Conservation (phyloP, 2,113 vertebrate species). For the Lampris megalopsis region DNA sequence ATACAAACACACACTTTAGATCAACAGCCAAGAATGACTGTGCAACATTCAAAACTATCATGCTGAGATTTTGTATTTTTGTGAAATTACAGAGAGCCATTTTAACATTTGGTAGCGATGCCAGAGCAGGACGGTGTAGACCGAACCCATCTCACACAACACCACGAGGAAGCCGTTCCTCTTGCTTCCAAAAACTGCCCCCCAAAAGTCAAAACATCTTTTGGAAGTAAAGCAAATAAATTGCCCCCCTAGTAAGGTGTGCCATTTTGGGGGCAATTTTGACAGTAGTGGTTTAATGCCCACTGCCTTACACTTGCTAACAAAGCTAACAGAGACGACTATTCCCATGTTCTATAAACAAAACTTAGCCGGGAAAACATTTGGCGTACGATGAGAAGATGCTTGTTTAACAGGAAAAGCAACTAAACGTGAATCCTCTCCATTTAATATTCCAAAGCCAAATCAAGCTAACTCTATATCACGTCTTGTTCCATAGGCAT, state of each 20-base stretch:
- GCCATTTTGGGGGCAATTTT: background rate
- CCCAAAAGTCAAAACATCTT: too few species aligned
- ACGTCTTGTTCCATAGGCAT: background rate
- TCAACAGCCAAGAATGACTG: background rate
- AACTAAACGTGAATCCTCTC: background rate
- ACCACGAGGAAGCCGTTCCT: too few species aligned
- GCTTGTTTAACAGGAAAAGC: too few species aligned
- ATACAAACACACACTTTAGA: background rate
- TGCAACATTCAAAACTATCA: constrained; percentile 4
- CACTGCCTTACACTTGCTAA: constrained; percentile 6
- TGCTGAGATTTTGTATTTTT: background rate
- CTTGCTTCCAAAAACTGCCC: too few species aligned
- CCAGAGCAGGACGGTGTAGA: constrained; percentile 12
- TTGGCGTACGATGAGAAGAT: background rate
- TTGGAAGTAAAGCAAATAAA: too few species aligned
- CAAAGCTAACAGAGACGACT: constrained; percentile 2
- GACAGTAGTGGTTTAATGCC: constrained; percentile 27
- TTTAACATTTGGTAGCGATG: background rate
- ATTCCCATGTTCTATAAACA: background rate
- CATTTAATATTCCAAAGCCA: background rate
- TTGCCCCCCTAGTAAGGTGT: background rate
- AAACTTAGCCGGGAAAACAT: constrained; percentile 4
- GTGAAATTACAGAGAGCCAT: background rate
- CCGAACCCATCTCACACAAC: background rate
- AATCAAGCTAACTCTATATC: background rate